These are phyloP conservation scores for Meliscaeva auricollis DNA, from an alignment of 2,888 invertebrate species.

Conservation along the genomic window DNA sequence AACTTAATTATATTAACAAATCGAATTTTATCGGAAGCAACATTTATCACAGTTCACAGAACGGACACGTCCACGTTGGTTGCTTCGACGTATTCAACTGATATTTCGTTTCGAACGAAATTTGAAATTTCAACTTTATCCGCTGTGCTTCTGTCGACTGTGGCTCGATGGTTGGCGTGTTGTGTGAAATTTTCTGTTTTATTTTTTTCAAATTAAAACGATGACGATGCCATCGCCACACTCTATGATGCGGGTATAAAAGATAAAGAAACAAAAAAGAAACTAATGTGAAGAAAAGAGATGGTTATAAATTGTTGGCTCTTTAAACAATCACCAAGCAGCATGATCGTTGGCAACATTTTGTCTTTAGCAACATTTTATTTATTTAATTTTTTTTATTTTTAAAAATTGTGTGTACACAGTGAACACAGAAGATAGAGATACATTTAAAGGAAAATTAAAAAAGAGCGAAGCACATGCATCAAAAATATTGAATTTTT, in stretches of 20 bases:
- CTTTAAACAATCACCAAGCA: background rate
- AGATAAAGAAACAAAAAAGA: background rate
- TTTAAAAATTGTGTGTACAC: background rate
- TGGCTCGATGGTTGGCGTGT: conserved; percentile 16
- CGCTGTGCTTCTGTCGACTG: conserved; percentile 9
- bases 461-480: conserved; percentile 8
- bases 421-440: background rate
- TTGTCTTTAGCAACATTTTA: conserved; percentile 8
- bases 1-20: conserved; percentile 58
- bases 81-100: conserved; percentile 67
- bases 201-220: conserved; percentile 27
- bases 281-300: conserved; percentile 34
- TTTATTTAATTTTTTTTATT: background rate
- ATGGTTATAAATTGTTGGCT: conserved; percentile 1
- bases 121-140: conserved; percentile 71
- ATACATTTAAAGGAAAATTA: background rate
- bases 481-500: conserved; percentile 19
- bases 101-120: conserved; percentile 61
- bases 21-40: conserved; percentile 52
- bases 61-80: conserved; percentile 58
- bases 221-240: conserved; percentile 26
- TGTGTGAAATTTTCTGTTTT: conserved; percentile 8
- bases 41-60: conserved; percentile 62
- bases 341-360: conserved; percentile 52
- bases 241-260: conserved; percentile 25